Evolutionary conservation across 2,888 invertebrate species (phyloP), one percentile per base, ranked within the genome.

Genomic region (Liopterus haemorrhoidalis): DNA sequence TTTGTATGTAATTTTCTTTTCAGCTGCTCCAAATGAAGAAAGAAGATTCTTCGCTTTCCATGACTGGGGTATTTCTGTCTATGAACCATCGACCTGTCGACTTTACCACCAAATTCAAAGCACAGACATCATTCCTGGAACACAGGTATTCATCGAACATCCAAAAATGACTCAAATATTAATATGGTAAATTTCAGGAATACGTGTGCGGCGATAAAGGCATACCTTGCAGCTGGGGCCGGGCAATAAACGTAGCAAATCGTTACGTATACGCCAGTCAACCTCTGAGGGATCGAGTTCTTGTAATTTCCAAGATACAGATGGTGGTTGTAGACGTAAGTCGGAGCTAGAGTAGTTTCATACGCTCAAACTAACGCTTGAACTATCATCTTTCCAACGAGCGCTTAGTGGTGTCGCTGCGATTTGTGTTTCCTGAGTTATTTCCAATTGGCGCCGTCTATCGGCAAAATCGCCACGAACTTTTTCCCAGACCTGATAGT

Each of bases 41-140:
- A 68, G 76, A n/a, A 65, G 79, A 54, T 83, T 85, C 66, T 79
- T 84, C 59, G 81, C 82, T 8, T 85, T 85, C 66, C 82, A 85
- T 66, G 80, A 82, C 55, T 77, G 80, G 71, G 85, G 85, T 18
- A 78, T 84, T 56, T 79, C 81, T 2, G 75, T 83, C 30, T 83
- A 84, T 66, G 82, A 84, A 54, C 82, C 85, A 1, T 74, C 75
- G 19, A 75, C 78, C 37, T 85, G 85, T 61, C 72, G 80, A 35
- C 70, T 82, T 8, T 76, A 79, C 57, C 82, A 84, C 64, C 77
- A 80, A 61, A 82, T 85, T 51, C 76, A 78, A 59, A 76, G 79
- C 18, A 79, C 79, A 5, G 81, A 81, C 61, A 78, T 81, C 54
- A 81, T 82, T 57, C 81, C 81, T 1, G 81, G 81, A 43, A 81